These are phyloP conservation scores for Dryocosmus kuriphilus DNA, from an alignment of 2,888 invertebrate genomes.

Conservation along the genomic window DNA sequence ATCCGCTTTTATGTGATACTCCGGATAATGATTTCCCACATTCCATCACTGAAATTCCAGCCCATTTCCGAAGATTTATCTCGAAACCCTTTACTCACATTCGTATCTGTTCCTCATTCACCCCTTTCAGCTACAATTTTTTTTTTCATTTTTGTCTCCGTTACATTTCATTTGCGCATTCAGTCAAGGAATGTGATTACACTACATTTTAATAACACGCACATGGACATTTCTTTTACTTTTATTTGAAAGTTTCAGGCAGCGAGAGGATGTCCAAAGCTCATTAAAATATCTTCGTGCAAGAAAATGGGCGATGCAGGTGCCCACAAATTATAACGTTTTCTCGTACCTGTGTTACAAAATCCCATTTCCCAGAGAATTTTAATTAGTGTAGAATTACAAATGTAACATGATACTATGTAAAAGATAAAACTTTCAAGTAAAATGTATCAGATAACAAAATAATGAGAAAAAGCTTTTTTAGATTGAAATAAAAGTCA, in stretches of 20 bases:
- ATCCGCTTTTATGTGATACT: constrained; percentile 27
- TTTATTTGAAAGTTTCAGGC: background rate
- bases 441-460: no score
- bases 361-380: background rate
- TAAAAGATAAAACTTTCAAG: no score
- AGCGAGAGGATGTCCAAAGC: background rate
- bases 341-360: background rate
- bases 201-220: background rate
- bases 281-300: constrained; percentile 27
- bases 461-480: no score
- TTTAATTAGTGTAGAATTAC: background rate
- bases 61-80: constrained; percentile 33
- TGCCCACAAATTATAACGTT: background rate
- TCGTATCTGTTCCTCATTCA: background rate
- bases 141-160: background rate
- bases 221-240: background rate
- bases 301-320: background rate
- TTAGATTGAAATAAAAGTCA: no score
- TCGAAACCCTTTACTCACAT: background rate
- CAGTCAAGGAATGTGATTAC: constrained; percentile 12
- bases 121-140: background rate
- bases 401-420: no score
- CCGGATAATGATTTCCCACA: constrained; percentile 35
- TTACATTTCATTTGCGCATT: constrained; percentile 22
- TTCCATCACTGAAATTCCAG: constrained; percentile 15